These are phyloP conservation scores for Lucifuga dentata DNA, from an alignment of 2,113 vertebrate species.

Conservation along the genomic window DNA sequence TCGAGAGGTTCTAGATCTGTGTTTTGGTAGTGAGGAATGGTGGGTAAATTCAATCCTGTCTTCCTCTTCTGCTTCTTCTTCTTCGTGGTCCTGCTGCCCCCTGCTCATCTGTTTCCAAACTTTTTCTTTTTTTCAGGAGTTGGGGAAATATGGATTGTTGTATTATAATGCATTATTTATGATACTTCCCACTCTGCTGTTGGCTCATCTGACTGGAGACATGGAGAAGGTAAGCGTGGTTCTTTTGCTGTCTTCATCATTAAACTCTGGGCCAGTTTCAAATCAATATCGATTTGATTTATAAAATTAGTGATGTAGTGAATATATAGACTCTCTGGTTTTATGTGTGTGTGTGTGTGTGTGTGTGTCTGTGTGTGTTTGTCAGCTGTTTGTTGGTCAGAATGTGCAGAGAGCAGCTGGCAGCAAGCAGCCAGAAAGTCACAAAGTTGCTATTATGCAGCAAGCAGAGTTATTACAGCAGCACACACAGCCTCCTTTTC, in stretches of 20 bases:
- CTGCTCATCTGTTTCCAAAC: conserved; percentile 30
- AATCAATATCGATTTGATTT: neutral
- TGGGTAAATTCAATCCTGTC: conserved; percentile 37
- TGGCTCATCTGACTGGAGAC: conserved; percentile 92
- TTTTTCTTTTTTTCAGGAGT: conserved; percentile 82
- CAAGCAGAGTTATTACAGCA: conserved; percentile 64
- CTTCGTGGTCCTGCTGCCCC: conserved; percentile 13
- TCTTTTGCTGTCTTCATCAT: neutral
- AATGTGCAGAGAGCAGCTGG: conserved; percentile 70
- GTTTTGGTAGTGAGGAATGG: conserved; percentile 64
- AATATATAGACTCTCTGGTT: neutral
- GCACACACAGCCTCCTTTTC: conserved; percentile 22
- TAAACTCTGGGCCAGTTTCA: too few species aligned
- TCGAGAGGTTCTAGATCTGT: conserved; percentile 28
- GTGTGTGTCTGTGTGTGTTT: conserved; percentile 48
- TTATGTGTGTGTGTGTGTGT: conserved; percentile 18
- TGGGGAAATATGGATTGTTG: conserved; percentile 96
- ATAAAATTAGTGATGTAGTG: neutral
- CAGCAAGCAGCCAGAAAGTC: conserved; percentile 65
- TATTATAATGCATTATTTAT: conserved; percentile 99
- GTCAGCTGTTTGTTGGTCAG: conserved; percentile 65
- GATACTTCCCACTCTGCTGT: conserved; percentile 91
- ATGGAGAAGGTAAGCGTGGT: conserved; percentile 87
- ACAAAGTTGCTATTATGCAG: conserved; percentile 83
- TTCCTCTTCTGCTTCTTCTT: conserved; percentile 44